Base-by-base conservation (phyloP, 2,888 invertebrate species). In the Bellardia pandia region DNA sequence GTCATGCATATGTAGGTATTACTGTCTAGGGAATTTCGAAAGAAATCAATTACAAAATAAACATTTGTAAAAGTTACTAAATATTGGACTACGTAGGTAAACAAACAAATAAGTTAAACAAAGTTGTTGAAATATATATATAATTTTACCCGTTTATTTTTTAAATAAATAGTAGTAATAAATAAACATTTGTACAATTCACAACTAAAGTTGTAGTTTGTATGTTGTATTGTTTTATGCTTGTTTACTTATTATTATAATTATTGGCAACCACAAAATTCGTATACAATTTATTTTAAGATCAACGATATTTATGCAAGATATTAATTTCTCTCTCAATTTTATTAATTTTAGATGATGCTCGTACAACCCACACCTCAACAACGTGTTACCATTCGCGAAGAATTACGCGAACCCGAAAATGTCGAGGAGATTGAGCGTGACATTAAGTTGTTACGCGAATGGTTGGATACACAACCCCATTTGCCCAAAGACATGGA, bases 401-500 rank as follows among this genome's bases (percentile, higher is more conserved):
- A 95, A 88, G 96, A 96, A 91, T 93, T 97, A 86, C 96, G 96
- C 71, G 97, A 97, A 85, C 94, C 94, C 0, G 94, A 94, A 84
- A 93, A 91, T 88, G 91, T 90, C 48, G 95, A 95, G 90, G 95
- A 95, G 89, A 94, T 94, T 68, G 94, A 94, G 86, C 95, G 95
- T 85, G 96, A 96, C 92, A 94, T 96, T 88, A 94, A 94, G 60
- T 93, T 95, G 58, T 95, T 96, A 89, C 95, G 95, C 89, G 96
- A 96, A 91, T 96, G 96, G 96, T 92, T 96, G 83, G 93, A 94
- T 68, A 96, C 96, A 89, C 96, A 96, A 91, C 94, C 95, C 0
- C 95, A 96, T 93, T 92, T 96, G 79, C 96, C 96, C 6, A 95
- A 95, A 90, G 95, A 95, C 89, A 95, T 96, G 94, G 95, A 97